Evolutionary conservation across 2,113 vertebrate species (phyloP).

Genomic region (Semicossyphus pulcher): DNA sequence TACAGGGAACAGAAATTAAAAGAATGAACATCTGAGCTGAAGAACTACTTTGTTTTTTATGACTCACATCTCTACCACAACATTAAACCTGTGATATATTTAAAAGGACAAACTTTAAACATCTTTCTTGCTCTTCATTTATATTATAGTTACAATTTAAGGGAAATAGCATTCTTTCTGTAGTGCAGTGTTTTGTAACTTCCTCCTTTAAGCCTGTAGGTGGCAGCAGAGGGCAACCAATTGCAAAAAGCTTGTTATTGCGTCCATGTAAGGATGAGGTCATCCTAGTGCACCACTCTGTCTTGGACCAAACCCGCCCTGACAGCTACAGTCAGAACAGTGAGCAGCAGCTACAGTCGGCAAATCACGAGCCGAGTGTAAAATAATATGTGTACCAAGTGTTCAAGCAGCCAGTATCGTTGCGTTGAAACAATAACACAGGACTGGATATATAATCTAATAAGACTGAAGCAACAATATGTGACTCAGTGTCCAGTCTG

Average conservation of each 20-base stretch:
- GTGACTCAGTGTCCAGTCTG: not conserved
- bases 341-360: constrained; percentile 30
- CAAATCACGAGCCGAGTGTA: constrained; percentile 23
- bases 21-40: too few relatives aligned
- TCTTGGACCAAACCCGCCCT: constrained; percentile 38
- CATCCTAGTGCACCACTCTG: constrained; percentile 72
- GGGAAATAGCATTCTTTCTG: not conserved
- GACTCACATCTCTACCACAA: too few relatives aligned
- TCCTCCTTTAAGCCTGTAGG: constrained; percentile 32
- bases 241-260: constrained; percentile 39
- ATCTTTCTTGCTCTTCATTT: not conserved
- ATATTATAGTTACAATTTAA: not conserved
- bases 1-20: too few relatives aligned
- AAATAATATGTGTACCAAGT: constrained; percentile 17
- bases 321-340: constrained; percentile 30
- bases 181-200: not conserved
- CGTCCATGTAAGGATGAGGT: constrained; percentile 72
- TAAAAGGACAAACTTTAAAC: not conserved
- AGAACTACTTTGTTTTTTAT: too few relatives aligned
- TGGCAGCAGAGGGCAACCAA: constrained; percentile 66
- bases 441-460: constrained; percentile 17
- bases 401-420: constrained; percentile 29
- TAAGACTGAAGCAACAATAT: constrained; percentile 6
- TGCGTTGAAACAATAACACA: constrained; percentile 20
- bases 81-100: too few relatives aligned